phyloP scores from a whole-genome alignment of 2,113 vertebrate genomes.

The Numenius arquata region DNA sequence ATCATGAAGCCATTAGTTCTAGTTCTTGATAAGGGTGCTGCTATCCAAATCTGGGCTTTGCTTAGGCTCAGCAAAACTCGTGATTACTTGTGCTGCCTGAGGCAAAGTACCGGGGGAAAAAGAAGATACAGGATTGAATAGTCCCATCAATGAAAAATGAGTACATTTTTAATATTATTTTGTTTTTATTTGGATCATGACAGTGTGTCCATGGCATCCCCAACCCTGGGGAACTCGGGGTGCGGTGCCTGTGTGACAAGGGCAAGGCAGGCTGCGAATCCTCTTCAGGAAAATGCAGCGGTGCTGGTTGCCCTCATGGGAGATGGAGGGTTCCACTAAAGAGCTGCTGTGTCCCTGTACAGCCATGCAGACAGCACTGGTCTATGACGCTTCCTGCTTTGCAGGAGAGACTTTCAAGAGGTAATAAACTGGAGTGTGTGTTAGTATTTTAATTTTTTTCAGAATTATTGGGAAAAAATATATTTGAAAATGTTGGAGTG shows the following conservation, averaged over 20 bases:
- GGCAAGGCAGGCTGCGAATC: background rate
- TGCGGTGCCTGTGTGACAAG: background rate
- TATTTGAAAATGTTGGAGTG: background rate
- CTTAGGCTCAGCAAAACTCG: background rate
- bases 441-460: background rate
- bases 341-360: background rate
- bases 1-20: background rate
- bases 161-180: fast-evolving
- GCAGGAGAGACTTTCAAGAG: background rate
- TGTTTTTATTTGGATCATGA: fast-evolving
- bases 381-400: background rate
- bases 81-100: background rate
- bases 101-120: background rate
- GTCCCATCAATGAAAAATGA: background rate
- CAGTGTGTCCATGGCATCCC: too few relatives aligned
- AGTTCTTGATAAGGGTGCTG: background rate
- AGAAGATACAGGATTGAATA: background rate
- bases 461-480: background rate
- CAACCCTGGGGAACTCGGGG: background rate
- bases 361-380: too few relatives aligned
- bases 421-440: background rate
- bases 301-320: fast-evolving
- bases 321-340: background rate
- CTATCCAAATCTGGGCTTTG: background rate
- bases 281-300: background rate